phyloP scores from a whole-genome alignment of 2,888 invertebrate species.

The Biston betularia region DNA sequence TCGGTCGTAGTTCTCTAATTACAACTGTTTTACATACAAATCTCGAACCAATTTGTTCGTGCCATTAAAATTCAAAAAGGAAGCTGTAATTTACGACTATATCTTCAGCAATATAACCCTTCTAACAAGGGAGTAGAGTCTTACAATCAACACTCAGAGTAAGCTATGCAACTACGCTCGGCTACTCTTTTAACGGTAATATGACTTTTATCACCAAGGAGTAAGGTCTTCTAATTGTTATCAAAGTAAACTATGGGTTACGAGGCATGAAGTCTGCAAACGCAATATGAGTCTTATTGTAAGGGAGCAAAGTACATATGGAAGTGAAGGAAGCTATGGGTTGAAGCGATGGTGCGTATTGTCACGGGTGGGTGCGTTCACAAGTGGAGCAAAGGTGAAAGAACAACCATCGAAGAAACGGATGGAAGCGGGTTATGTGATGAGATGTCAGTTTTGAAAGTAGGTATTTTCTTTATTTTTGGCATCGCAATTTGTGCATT shows the following conservation, averaged over 20 bases:
- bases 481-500: background rate
- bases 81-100: constrained; percentile 54
- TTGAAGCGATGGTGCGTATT: constrained; percentile 67
- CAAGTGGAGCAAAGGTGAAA: constrained; percentile 84
- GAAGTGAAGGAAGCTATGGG: constrained; percentile 12
- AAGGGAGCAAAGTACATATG: constrained; percentile 4
- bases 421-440: constrained; percentile 14
- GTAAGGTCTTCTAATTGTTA: constrained; percentile 23
- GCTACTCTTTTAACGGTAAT: constrained; percentile 11
- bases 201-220: constrained; percentile 23
- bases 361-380: constrained; percentile 73
- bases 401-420: constrained; percentile 63
- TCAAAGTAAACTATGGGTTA: background rate
- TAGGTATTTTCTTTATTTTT: background rate
- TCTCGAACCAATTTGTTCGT: constrained; percentile 46
- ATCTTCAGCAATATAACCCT: constrained; percentile 18
- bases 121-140: constrained; percentile 31
- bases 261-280: constrained; percentile 9
- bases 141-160: background rate
- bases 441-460: constrained; percentile 1
- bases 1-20: constrained; percentile 35
- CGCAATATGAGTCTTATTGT: constrained; percentile 5
- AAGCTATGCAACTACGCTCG: background rate
- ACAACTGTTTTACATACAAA: constrained; percentile 45
- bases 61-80: constrained; percentile 54